Base-by-base conservation (phyloP, 1,140 invertebrate genomes). In the Bicyclus anynana region DNA sequence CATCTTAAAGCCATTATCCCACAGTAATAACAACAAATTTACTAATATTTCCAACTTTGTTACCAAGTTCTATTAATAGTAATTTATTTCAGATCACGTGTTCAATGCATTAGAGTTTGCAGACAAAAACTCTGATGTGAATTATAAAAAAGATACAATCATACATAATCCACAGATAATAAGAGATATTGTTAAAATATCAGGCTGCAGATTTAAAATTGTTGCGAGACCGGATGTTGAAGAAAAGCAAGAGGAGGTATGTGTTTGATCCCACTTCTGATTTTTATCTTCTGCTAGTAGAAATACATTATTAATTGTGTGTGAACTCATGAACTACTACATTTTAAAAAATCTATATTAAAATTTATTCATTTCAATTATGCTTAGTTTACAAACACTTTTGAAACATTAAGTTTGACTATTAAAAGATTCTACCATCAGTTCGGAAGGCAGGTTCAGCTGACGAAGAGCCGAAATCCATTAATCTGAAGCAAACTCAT, bases 41-140 rank as follows among this genome's bases (percentile, higher is more conserved):
- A 10, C 17, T 20, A 21, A 18, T 44, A 6, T 49, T 5, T n/a
- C 46, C 23, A 23, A 23, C 23, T 4, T 23, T 7, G 7, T 7
- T 4, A 2, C 23, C 2, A 7, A 54, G 27, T 18, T 13, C 16
- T 27, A 16, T 33, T 16, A 20, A 33, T 12, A 4, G n/a, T 18
- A n/a, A 51, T 50, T 29, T 49, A 61, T 88, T 90, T 50, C 72
- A 94, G 93, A 94, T 71, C 89, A 94, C 77, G 81, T 96, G 5
- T 91, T 93, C 59, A 91, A 94, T 76, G 91, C 91, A 2, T 91
- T 96, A 82, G 72, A 90, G 7, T 93, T 93, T 85, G 90, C 94
- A 1, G 90, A 92, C 51, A 90, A 92, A 62, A 86, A 67, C 2
- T 80, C 91, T 13, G 87, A 90, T 12, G 65, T 59, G 14, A 67